phyloP scores from a whole-genome alignment of 2,888 invertebrate species.

The Epirrhoe tristata region DNA sequence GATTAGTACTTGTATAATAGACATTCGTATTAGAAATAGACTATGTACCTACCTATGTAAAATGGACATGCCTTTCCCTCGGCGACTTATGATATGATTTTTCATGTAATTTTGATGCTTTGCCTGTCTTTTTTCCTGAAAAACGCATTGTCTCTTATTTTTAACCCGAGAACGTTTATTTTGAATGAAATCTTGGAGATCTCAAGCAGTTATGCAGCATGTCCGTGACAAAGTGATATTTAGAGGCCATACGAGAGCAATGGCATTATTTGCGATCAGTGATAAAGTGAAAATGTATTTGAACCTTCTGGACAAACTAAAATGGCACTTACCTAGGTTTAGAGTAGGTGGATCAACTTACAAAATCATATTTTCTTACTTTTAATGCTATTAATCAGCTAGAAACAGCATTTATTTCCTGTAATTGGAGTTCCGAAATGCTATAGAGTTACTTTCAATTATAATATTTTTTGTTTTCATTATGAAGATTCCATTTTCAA shows the following conservation, averaged over 20 bases:
- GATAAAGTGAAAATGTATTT: constrained; percentile 21
- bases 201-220: constrained; percentile 43
- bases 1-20: constrained; percentile 79
- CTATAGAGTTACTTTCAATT: neutral
- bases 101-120: constrained; percentile 16
- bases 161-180: constrained; percentile 11
- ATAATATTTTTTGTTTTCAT: neutral
- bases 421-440: neutral
- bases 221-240: constrained; percentile 71
- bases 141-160: constrained; percentile 13
- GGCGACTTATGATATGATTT: constrained; percentile 20
- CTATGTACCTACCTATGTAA: constrained; percentile 67
- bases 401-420: too few species aligned
- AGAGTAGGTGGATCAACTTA: neutral
- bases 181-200: constrained; percentile 26
- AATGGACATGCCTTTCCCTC: constrained; percentile 53
- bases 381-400: too few species aligned
- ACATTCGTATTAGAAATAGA: constrained; percentile 70
- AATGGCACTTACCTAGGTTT: too few species aligned
- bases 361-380: neutral
- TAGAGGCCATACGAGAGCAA: constrained; percentile 70
- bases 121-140: constrained; percentile 9
- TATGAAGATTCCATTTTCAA: neutral
- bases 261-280: constrained; percentile 46
- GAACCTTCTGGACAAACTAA: neutral